Conservation (phyloP, 1,140 invertebrate genomes). For the Neocloeon triangulifer region DNA sequence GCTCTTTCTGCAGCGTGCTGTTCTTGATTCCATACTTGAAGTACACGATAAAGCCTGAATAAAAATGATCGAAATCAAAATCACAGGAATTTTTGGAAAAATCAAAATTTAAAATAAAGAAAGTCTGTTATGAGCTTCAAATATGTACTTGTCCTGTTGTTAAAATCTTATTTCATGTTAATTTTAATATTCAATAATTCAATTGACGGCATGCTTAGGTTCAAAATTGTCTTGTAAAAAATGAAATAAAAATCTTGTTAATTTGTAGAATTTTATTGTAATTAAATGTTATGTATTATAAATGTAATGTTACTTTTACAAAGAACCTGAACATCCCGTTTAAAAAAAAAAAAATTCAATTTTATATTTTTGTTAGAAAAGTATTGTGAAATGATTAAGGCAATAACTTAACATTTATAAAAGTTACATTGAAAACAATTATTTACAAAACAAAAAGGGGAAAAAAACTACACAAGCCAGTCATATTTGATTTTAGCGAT, state of each 20-base stretch:
- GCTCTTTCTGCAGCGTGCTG: constrained; percentile 44
- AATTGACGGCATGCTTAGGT: neutral
- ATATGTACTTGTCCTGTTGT: neutral
- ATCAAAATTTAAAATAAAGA: no score
- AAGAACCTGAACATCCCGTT: no score
- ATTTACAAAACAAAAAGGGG: constrained; percentile 2
- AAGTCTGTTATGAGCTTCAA: neutral
- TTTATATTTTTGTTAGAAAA: no score
- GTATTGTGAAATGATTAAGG: no score
- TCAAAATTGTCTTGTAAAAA: neutral
- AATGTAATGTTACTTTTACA: no score
- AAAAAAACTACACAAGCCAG: no score
- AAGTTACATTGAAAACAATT: neutral
- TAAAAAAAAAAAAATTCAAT: no score
- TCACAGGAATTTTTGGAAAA: neutral
- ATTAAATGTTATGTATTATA: neutral
- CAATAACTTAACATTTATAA: no score
- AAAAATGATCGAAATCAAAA: constrained; percentile 3
- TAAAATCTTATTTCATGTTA: neutral
- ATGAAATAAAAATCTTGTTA: neutral
- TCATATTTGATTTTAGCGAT: constrained; percentile 1
- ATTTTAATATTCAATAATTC: neutral
- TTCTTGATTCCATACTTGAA: constrained; percentile 82
- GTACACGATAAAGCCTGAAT: constrained; percentile 59
- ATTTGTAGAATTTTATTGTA: constrained; percentile 1